Conservation (phyloP, 2,797 vertebrate genomes). For the Typhlichthys subterraneus region DNA sequence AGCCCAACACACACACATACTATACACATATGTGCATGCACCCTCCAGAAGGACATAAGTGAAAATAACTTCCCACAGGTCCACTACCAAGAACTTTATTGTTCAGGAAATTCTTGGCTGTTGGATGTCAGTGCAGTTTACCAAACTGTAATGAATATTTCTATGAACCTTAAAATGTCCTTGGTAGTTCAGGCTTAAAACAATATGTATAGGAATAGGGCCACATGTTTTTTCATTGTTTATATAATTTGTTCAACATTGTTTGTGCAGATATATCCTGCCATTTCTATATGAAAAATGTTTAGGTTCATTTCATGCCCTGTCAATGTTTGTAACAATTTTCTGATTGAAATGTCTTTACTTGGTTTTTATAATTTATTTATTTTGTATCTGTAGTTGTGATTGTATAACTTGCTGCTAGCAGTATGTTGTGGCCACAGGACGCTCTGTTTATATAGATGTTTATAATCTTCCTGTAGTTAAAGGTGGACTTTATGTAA, state of each 20-base stretch:
- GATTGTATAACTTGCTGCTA: too few relatives aligned
- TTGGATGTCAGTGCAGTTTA: conserved; percentile 14
- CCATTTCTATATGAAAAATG: too few relatives aligned
- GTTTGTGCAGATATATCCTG: too few relatives aligned
- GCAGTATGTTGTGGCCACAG: too few relatives aligned
- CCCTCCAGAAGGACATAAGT: background rate
- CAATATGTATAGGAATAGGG: too few relatives aligned
- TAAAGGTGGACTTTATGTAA: too few relatives aligned
- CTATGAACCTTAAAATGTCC: conserved; percentile 45
- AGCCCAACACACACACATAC: background rate
- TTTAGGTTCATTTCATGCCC: too few relatives aligned
- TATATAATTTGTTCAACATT: background rate
- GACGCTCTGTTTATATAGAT: too few relatives aligned
- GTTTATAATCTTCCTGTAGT: too few relatives aligned
- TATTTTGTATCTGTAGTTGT: too few relatives aligned
- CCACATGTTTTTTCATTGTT: conserved; percentile 18
- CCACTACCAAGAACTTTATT: conserved; percentile 4
- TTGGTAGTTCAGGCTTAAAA: conserved; percentile 7
- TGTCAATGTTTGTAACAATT: background rate
- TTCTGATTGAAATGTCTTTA: background rate
- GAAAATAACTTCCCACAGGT: conserved; percentile 21
- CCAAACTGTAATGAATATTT: conserved; percentile 33
- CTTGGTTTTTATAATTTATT: too few relatives aligned
- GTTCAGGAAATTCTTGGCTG: conserved; percentile 19
- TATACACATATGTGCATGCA: background rate